These are phyloP conservation scores for Stichopus chloronotus DNA, from an alignment of 35 echinoderm and acorn worm genomes.

Conservation along the genomic window DNA sequence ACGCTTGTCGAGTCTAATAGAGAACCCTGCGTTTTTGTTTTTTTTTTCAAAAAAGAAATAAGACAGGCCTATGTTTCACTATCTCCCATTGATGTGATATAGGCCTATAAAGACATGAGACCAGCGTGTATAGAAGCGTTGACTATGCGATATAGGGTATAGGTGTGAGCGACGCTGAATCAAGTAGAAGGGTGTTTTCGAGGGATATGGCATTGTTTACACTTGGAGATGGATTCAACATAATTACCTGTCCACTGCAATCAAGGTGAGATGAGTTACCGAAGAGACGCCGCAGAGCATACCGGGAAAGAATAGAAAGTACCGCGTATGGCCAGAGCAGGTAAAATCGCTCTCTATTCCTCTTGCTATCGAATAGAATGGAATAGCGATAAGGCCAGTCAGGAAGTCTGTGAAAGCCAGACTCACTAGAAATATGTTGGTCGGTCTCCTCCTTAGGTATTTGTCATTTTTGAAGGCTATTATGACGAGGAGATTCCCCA, in stretches of 20 bases:
- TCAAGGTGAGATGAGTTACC: conserved; percentile 44
- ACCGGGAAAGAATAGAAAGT: conserved; percentile 47
- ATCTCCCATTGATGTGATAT: too few relatives aligned
- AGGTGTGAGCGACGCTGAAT: too few relatives aligned
- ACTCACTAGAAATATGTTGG: conserved; percentile 36
- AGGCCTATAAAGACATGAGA: too few relatives aligned
- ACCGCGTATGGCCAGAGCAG: conserved; percentile 22
- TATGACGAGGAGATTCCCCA: conserved; percentile 41
- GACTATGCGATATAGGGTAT: too few relatives aligned
- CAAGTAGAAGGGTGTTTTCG: too few relatives aligned
- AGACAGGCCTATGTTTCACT: too few relatives aligned
- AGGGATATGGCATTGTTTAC: too few relatives aligned
- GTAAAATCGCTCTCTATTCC: conserved; percentile 39
- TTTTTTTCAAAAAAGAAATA: too few relatives aligned
- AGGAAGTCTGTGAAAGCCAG: conserved; percentile 42
- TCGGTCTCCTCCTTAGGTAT: not conserved
- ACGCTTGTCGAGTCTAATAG: too few relatives aligned
- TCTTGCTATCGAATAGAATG: not conserved
- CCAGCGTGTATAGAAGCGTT: too few relatives aligned
- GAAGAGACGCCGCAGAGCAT: conserved; percentile 48
- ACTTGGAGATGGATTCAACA: not conserved
- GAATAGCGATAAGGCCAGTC: conserved; percentile 42
- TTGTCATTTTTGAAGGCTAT: conserved; percentile 26
- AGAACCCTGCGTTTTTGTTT: too few relatives aligned
- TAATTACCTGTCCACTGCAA: conserved; percentile 46